Percentiles rank a stretch among this genome's conserved stretches.
Conservation (phyloP, 2,113 vertebrate genomes). For the Gadus macrocephalus region DNA sequence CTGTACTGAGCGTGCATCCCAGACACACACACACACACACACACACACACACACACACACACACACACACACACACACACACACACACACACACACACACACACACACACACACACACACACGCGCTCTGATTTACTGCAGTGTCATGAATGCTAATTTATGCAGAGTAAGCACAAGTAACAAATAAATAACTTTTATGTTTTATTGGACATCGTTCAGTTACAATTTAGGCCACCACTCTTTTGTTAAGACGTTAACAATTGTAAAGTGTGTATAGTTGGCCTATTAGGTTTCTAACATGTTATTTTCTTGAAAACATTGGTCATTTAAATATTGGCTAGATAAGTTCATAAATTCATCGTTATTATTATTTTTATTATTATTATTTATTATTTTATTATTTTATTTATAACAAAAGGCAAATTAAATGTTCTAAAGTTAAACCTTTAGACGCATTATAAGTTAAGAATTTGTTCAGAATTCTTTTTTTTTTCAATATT, state of each 20-base stretch:
- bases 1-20: not conserved
- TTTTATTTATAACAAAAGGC: constrained; percentile 12
- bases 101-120: constrained; percentile 1
- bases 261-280: not conserved
- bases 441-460: constrained; percentile 45
- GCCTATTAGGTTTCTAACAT: not conserved
- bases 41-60: not conserved
- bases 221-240: constrained; percentile 8
- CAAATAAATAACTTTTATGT: not conserved
- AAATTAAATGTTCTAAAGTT: constrained; percentile 15
- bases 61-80: constrained; percentile 1
- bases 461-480: constrained; percentile 3
- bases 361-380: not conserved
- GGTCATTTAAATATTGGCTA: not conserved
- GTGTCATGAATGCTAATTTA: not conserved
- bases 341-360: too few species aligned
- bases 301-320: constrained; percentile 4
- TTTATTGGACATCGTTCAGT: not conserved
- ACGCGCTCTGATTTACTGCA: not conserved
- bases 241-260: not conserved
- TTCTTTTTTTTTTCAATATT: constrained; percentile 12
- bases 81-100: not conserved
- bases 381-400: constrained; percentile 1
- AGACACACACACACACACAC: not conserved
- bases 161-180: constrained; percentile 26